phyloP scores from a whole-genome alignment of 2,113 vertebrate genomes.

The Syngnathoides biaculeatus region DNA sequence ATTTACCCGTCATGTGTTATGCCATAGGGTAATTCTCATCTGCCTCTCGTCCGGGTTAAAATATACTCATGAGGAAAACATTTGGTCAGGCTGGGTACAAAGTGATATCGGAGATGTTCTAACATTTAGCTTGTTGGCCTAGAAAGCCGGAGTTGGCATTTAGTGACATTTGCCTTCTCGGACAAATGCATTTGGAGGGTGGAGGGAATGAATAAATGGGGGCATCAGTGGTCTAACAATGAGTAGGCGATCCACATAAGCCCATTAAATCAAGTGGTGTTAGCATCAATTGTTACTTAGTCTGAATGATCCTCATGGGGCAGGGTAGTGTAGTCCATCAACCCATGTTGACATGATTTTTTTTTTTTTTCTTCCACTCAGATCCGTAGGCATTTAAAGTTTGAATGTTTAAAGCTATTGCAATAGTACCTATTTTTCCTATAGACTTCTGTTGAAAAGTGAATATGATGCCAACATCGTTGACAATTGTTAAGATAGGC shows the following conservation, averaged over 20 bases:
- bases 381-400: not conserved
- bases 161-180: slow-evolving; percentile 68
- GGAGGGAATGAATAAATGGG: slow-evolving; percentile 1
- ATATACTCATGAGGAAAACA: slow-evolving; percentile 28
- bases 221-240: slow-evolving; percentile 36
- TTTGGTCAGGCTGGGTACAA: slow-evolving; percentile 46
- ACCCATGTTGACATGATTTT: not conserved
- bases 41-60: slow-evolving; percentile 42
- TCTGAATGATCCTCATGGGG: slow-evolving; percentile 15
- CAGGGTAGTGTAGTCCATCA: not conserved
- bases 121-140: slow-evolving; percentile 67
- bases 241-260: slow-evolving; percentile 28
- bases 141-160: slow-evolving; percentile 65
- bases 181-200: slow-evolving; percentile 46
- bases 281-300: slow-evolving; percentile 21
- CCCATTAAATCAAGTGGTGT: slow-evolving; percentile 34
- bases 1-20: not conserved
- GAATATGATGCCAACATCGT: no score
- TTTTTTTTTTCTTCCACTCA: not conserved
- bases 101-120: slow-evolving; percentile 59
- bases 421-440: no score
- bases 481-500: no score
- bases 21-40: slow-evolving; percentile 26
- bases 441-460: no score
- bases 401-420: no score